Base-by-base conservation (phyloP, 1,140 invertebrate genomes). In the Caenorhabditis briggsae region DNA sequence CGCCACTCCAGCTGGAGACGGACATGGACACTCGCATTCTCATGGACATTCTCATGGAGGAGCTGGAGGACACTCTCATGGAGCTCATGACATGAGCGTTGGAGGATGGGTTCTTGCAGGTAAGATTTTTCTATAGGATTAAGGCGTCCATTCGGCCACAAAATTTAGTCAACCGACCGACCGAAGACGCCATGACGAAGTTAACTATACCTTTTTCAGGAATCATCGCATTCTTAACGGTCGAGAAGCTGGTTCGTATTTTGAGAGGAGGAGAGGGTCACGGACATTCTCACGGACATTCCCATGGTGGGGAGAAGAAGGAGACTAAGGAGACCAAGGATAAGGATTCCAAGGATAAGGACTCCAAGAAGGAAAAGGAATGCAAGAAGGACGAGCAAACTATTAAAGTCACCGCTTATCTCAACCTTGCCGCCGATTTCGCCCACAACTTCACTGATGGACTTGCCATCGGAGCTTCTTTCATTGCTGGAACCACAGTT, bases 381-480 rank as follows among this genome's bases (percentile, higher is more conserved):
- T 18, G 16, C 9, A 12, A 83, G 20, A 58, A 83, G 18, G 82
- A 83, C 18, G 82, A 59, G 55, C 55, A 61, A 83, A 48, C 33
- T 9, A 83, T 83, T n/a, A 83, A 83, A 23, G 82, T 98, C 43
- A 95, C 96, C 90, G 97, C 96, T 5, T 97, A 97, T 92, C 93
- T 98, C 82, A 98, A 98, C 93, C 93, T 98, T 43, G 96, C 95
- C 83, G 97, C 97, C 85, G 97, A 98, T 93, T 97, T 97, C 93
- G 95, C 96, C 43, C 97, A 98, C 92, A 98, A 98, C 93, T 97
- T 98, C 91, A 98, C 97, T 56, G 97, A 98, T 95, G 97, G 97
- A 58, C 92, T 98, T 48, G 97, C 97, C 56, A 98, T 98, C 92
- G 97, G 97, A 74, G 97, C 97, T 11, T 97, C 97, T n/a, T 99